phyloP scores from a whole-genome alignment of 2,113 vertebrate genomes.

The Brienomyrus brachyistius region DNA sequence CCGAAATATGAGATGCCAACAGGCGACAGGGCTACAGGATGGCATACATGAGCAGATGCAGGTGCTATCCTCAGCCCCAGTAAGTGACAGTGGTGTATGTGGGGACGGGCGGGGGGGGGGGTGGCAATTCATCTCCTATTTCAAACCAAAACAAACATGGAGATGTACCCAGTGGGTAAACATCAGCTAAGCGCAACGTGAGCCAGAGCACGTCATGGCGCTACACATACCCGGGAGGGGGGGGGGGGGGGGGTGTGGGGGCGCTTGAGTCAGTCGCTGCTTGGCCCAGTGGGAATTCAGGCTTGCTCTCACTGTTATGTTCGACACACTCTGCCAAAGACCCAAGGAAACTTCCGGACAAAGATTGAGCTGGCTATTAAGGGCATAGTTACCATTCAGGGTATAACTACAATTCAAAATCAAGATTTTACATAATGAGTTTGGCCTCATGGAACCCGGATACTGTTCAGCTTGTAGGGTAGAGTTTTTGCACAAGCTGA shows the following conservation, averaged over 20 bases:
- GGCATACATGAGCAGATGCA: background rate
- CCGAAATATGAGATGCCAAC: background rate
- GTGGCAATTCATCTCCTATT: background rate
- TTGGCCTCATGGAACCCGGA: background rate
- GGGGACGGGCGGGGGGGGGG: no score
- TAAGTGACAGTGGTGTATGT: background rate
- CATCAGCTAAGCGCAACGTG: background rate
- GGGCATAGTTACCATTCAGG: background rate
- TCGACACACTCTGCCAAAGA: background rate
- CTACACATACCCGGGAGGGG: background rate
- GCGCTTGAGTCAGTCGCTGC: background rate
- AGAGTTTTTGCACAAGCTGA: background rate
- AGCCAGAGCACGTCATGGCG: background rate
- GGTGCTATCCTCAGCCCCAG: conserved; percentile 11
- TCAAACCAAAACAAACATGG: conserved; percentile 21
- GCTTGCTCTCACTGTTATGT: background rate
- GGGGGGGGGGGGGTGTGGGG: no score
- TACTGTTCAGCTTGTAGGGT: background rate
- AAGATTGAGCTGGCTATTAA: background rate
- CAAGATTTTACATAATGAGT: background rate
- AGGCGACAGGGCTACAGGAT: background rate
- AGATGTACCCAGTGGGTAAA: background rate
- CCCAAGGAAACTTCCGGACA: background rate
- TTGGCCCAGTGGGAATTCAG: background rate
- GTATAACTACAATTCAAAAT: background rate